Base-by-base conservation (phyloP, 2,113 vertebrate genomes). In the Vimba vimba region DNA sequence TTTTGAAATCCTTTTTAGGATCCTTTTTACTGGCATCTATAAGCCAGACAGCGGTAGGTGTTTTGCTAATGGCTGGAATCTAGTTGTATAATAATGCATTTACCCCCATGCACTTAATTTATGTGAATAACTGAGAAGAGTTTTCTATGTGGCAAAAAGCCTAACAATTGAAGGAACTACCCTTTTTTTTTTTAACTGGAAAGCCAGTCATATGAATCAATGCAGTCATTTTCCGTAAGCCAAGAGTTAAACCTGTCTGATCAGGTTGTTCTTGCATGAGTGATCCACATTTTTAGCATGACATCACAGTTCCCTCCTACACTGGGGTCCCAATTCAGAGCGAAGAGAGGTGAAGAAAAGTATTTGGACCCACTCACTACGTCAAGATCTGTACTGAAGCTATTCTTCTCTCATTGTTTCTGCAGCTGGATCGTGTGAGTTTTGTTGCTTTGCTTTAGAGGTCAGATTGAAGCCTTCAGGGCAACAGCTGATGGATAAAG, bases 401-500 rank as follows among this genome's bases (percentile, higher is more conserved):
- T n/a, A 57, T 36, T 79, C 10, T n/a, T 76, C 36, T 62, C 45
- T 77, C 36, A 52, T 59, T 84, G 83, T 75, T 75, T 84, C 68
- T 74, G 82, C 68, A 68, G 79, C 79, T 79, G 76, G 75, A 60
- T 36, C 21, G 27, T 36, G 55, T 75, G 82, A 73, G 62, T 74
- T 59, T 27, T 57, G 55, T 50, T 86, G 68, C 62, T 59, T 76
- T 17, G 33, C 57, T 57, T 74, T 45, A 11, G 36, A 60, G 74
- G 39, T 87, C 50, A 47, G 77, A 73, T 23, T 75, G 68, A 81
- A 73, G 66, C 55, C 43, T 21, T 47, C 47, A 73, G 85, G 85
- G 59, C 77, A 73, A 77, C 85, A 81, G 78, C 55, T 62, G 76
- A 80, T 82, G 83, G 60, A 59, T 69, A 76, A 85, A 85, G n/a